Evolutionary conservation across 2,888 invertebrate species (phyloP).

Genomic region (Gonocerus acuteangulatus): DNA sequence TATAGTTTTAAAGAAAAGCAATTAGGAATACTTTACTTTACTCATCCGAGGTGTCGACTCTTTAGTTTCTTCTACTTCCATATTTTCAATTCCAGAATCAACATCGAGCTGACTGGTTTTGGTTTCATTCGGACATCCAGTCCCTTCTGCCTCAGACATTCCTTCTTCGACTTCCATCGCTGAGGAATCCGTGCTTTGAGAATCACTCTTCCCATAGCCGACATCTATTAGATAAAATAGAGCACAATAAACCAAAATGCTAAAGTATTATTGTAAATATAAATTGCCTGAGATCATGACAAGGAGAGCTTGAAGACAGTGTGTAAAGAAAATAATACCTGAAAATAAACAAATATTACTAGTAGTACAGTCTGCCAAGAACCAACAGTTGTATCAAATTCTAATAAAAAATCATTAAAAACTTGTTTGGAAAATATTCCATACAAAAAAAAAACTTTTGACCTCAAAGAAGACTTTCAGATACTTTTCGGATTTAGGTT

Average conservation of each 20-base stretch:
- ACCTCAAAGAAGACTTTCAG: no score
- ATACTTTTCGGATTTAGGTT: no score
- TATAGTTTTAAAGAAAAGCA: constrained; percentile 18
- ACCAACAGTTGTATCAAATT: no score
- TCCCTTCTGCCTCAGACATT: constrained; percentile 42
- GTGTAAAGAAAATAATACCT: no score
- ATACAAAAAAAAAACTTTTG: no score
- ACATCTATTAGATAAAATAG: constrained; percentile 13
- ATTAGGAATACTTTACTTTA: constrained; percentile 1
- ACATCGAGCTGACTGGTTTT: constrained; percentile 51
- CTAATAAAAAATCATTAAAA: no score
- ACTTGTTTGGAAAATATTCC: no score
- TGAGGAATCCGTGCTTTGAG: constrained; percentile 44
- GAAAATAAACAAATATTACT: no score
- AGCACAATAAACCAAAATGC: not conserved
- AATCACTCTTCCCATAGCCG: constrained; percentile 42
- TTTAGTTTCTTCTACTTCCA: constrained; percentile 56
- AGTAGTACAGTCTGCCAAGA: no score
- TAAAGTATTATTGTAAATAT: not conserved
- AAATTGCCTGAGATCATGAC: not conserved
- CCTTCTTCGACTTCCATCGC: constrained; percentile 52
- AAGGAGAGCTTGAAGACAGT: no score
- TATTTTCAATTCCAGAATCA: constrained; percentile 66
- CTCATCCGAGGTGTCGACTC: constrained; percentile 42
- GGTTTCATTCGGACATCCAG: constrained; percentile 36